Evolutionary conservation across 2,888 invertebrate genomes (phyloP).

Genomic region (Hydrotaea cyrtoneurina): DNA sequence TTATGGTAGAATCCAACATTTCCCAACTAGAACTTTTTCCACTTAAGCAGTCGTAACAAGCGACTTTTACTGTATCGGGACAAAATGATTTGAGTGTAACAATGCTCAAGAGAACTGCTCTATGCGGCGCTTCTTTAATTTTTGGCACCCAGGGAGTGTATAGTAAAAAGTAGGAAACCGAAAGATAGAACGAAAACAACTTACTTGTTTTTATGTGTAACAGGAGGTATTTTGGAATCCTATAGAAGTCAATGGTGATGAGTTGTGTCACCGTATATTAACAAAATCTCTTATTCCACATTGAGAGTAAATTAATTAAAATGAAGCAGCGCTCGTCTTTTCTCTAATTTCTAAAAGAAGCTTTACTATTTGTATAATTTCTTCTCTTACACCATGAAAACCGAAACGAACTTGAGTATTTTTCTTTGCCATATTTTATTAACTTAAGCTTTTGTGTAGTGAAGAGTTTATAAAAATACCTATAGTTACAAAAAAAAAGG

Average conservation of each 20-base stretch:
- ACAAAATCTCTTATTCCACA: not conserved
- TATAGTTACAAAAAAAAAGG: constrained; percentile 53
- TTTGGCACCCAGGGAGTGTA: not conserved
- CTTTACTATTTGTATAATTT: constrained; percentile 22
- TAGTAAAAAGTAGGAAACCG: not conserved
- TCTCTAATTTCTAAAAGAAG: constrained; percentile 11
- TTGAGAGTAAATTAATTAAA: not conserved
- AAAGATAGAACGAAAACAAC: too few relatives aligned
- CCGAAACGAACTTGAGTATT: not conserved
- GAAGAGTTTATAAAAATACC: constrained; percentile 67
- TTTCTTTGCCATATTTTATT: constrained; percentile 50
- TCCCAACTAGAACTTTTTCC: not conserved
- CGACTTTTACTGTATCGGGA: too few relatives aligned
- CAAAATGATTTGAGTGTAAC: not conserved
- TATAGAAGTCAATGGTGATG: not conserved
- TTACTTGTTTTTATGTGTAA: not conserved
- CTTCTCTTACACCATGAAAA: constrained; percentile 10
- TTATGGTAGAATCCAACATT: too few relatives aligned
- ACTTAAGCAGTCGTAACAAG: not conserved
- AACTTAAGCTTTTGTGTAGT: constrained; percentile 63
- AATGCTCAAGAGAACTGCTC: not conserved
- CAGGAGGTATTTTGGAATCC: not conserved
- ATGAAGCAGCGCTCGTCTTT: not conserved
- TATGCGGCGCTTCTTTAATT: not conserved
- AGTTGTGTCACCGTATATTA: not conserved